A percentile compares a stretch with the other conserved stretches of the same genome.
phyloP scores from a whole-genome alignment of 2,797 vertebrate species.

The Sebastes melanostomus region DNA sequence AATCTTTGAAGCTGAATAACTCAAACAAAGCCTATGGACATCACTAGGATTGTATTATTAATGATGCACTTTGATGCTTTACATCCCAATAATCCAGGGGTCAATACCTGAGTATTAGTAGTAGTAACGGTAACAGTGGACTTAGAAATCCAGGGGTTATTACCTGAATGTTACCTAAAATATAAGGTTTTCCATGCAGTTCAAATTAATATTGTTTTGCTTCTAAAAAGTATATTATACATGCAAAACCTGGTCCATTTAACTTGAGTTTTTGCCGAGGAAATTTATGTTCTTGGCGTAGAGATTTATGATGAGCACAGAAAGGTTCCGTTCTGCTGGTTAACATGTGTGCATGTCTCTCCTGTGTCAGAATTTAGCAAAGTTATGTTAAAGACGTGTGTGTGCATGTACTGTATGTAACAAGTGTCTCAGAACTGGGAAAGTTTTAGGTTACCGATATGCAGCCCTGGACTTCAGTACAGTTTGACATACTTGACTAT shows the following conservation, averaged over 20 bases:
- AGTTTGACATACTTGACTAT: neutral
- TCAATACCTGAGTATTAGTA: neutral
- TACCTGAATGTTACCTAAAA: neutral
- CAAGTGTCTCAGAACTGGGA: neutral
- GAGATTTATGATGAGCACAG: neutral
- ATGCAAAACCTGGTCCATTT: neutral
- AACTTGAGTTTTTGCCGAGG: neutral
- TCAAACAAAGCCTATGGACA: neutral
- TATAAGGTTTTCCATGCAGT: neutral
- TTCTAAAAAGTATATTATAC: neutral
- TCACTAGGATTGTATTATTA: neutral
- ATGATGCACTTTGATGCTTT: neutral
- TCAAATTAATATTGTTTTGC: neutral
- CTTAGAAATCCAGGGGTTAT: neutral
- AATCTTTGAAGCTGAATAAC: neutral
- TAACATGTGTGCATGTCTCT: neutral
- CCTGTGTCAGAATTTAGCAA: constrained; percentile 24
- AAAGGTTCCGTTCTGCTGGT: neutral
- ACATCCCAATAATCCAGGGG: too few species aligned
- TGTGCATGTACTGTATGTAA: neutral
- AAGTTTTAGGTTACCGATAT: neutral
- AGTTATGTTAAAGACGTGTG: constrained; percentile 1
- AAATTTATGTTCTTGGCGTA: neutral
- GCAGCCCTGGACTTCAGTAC: rapidly evolving
- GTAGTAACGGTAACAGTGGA: neutral